Percentiles rank a stretch among this genome's conserved stretches.
These are phyloP conservation scores for Leptocoma aspasia DNA, from an alignment of 2,113 vertebrate genomes.

Conservation along the genomic window DNA sequence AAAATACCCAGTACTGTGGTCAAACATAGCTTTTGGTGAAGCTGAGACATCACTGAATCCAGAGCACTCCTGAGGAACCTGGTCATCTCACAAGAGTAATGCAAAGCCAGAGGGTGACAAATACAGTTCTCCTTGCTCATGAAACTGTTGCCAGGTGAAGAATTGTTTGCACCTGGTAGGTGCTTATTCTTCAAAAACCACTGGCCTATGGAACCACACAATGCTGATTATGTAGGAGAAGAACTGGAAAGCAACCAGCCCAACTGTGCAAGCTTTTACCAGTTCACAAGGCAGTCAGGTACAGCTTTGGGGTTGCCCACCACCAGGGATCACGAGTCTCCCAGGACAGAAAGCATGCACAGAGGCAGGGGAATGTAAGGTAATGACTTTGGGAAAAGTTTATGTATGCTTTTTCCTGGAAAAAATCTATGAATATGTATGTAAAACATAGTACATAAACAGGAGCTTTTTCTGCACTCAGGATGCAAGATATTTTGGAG, in stretches of 20 bases:
- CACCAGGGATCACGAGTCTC: not conserved
- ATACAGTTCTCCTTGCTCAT: not conserved
- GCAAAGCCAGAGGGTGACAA: not conserved
- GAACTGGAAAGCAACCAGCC: not conserved
- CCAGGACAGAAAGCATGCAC: not conserved
- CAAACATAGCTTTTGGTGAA: not conserved
- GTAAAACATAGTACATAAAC: not conserved
- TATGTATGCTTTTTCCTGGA: not conserved
- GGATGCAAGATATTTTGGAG: not conserved
- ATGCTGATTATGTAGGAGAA: not conserved
- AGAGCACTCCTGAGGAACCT: not conserved
- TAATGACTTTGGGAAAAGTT: not conserved
- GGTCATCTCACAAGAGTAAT: not conserved
- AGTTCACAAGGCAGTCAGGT: not conserved
- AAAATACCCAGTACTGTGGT: not conserved
- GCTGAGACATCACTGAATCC: not conserved
- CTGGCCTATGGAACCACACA: not conserved
- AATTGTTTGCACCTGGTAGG: not conserved
- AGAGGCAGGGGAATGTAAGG: not conserved
- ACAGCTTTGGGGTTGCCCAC: rapidly evolving
- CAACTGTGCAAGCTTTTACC: not conserved
- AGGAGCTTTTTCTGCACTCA: not conserved
- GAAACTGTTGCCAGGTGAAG: not conserved
- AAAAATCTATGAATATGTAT: not conserved
- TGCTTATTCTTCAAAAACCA: not conserved